A percentile compares a stretch with the other conserved stretches of the same genome.
Evolutionary conservation across 2,888 invertebrate genomes (phyloP).

Genomic region (Chloroclystis v-ata): DNA sequence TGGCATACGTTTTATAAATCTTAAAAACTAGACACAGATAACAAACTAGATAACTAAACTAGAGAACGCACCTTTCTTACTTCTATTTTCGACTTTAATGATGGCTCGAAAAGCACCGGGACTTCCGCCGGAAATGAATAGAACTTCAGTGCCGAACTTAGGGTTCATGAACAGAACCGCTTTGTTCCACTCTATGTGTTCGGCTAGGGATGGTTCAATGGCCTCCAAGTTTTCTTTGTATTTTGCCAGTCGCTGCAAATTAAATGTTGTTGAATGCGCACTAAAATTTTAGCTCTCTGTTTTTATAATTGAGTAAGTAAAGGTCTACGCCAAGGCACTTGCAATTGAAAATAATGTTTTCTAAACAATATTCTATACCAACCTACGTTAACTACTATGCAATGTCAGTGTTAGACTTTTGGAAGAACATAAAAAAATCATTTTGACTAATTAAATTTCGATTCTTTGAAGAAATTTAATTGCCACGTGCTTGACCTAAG

Average conservation of each 20-base stretch:
- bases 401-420: too few species aligned
- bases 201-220: slow-evolving; percentile 34
- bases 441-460: too few species aligned
- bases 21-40: too few species aligned
- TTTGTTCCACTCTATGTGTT: slow-evolving; percentile 48
- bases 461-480: too few species aligned
- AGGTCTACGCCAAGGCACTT: too few species aligned
- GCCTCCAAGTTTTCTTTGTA: slow-evolving; percentile 45
- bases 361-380: too few species aligned
- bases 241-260: slow-evolving; percentile 44
- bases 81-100: slow-evolving; percentile 48
- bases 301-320: too few species aligned
- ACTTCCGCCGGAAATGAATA: slow-evolving; percentile 47
- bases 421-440: too few species aligned
- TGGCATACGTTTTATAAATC: not conserved
- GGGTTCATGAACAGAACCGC: slow-evolving; percentile 58
- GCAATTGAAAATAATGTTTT: too few species aligned
- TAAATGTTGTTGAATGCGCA: not conserved
- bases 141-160: slow-evolving; percentile 48
- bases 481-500: too few species aligned
- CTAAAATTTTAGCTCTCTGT: not conserved
- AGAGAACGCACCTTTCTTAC: slow-evolving; percentile 46
- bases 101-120: slow-evolving; percentile 56
- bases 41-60: too few species aligned
- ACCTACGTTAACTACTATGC: too few species aligned